These are phyloP conservation scores for Pogonus chalceus DNA, from an alignment of 1,140 invertebrate species.

Conservation along the genomic window DNA sequence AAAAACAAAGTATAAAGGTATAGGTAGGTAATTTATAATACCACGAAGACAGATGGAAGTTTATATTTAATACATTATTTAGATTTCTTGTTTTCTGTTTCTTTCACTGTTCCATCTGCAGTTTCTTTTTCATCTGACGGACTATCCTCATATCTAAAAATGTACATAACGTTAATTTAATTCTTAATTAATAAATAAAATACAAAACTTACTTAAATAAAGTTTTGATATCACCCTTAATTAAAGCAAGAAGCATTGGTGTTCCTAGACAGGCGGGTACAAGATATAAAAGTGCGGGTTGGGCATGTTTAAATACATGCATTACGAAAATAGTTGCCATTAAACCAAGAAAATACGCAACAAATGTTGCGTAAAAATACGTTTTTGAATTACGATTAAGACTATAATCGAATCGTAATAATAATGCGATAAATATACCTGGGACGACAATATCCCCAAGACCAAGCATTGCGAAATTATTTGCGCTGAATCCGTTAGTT, in stretches of 20 bases:
- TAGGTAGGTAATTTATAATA: too few relatives aligned
- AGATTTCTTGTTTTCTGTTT: slow-evolving; percentile 21
- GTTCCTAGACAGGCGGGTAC: slow-evolving; percentile 91
- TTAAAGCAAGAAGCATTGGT: slow-evolving; percentile 73
- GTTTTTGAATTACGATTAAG: slow-evolving; percentile 76
- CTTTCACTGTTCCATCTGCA: slow-evolving; percentile 28
- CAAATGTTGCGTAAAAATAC: slow-evolving; percentile 91
- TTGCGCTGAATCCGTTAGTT: slow-evolving; percentile 80
- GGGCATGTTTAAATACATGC: slow-evolving; percentile 98
- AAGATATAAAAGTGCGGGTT: slow-evolving; percentile 94
- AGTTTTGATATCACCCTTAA: slow-evolving; percentile 84
- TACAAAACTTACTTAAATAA: slow-evolving; percentile 73
- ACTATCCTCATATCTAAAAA: slow-evolving; percentile 54
- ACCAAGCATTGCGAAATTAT: slow-evolving; percentile 97
- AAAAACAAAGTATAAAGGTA: background rate
- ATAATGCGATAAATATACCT: slow-evolving; percentile 96
- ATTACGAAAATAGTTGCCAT: slow-evolving; percentile 93
- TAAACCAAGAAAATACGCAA: slow-evolving; percentile 90
- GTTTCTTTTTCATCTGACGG: slow-evolving; percentile 38
- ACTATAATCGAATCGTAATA: slow-evolving; percentile 92
- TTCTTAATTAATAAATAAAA: background rate
- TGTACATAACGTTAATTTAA: slow-evolving; percentile 12
- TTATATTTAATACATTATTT: slow-evolving; percentile 18
- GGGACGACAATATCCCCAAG: slow-evolving; percentile 98
- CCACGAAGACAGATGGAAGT: slow-evolving; percentile 3